Evolutionary conservation across 2,797 vertebrate genomes (phyloP), one percentile per base, ranked within the genome.

Genomic region (Tiaroga cobitis): DNA sequence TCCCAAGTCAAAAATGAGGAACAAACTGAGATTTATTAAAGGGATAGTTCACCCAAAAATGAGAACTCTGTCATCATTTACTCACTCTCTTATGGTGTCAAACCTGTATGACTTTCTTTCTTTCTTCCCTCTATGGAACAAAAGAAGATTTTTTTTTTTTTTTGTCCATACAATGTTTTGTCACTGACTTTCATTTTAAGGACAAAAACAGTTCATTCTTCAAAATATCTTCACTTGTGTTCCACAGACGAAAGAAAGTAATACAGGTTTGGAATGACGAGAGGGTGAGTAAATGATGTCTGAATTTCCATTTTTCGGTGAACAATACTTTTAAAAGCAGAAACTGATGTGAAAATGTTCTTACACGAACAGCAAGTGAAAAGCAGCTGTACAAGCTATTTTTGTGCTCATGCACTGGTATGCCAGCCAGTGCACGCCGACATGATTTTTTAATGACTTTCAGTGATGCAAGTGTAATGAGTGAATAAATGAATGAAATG

Each of bases 291-390:
- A 43, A 59, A 78, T 19, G 5, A 63, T 37, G 4, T 29, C 76
- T 43, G 10, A 6, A 29, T 41, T 41, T 78, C 26, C 8, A 41
- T 63, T 78, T 76, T 63, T 43, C 24, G 56, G 37, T 43, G 10
- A 61, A 43, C 56, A 43, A 6, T 43, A 39, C n/a, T 10, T 78
- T 63, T 41, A 78, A 78, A 77, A 19, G 56, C 43, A 59, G 41
- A 80, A 80, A 46, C 54, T 74, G 73, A 61, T 41, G 70, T 63
- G 26, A 65, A 65, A 67, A 80, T 49, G 61, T 67, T 80, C 15
- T 63, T 63, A 61, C 37, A 78, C 2, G 5, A 63, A 63, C 41
- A 8, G 26, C 77, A 80, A 49, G 59, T 46, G 61, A 65, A 80
- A 65, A 80, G 39, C 39, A 80, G 59, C 41, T 18, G 29, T 32